Evolutionary conservation across 2,113 vertebrate genomes (phyloP), one percentile per base, ranked within the genome.

Genomic region (Microtus ochrogaster): DNA sequence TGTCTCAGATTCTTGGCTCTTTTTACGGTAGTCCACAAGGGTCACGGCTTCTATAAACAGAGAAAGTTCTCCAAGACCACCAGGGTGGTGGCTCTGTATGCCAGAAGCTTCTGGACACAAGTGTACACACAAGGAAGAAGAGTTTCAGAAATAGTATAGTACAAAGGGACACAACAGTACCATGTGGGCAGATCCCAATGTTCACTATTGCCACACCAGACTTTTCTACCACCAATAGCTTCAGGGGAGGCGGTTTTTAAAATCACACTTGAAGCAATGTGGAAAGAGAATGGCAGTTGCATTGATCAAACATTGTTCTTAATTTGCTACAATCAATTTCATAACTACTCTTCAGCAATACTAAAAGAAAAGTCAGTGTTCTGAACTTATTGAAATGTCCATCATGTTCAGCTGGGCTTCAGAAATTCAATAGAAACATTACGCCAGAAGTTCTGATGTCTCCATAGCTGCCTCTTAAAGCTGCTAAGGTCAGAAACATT

Each of bases 221-320:
- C 91, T 98, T 98, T 96, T 99, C 98, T 82, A 98, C 97, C 65
- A 98, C 97, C 96, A 98, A 81, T 22, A 98, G 99, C 97, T 98
- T 99, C 96, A 98, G 96, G 93, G 98, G 99, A 0, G 97, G 98
- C 94, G 99, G 36, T 99, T 96, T 99, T 98, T 97, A 99, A 84
- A 99, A 89, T 99, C 98, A 97, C 99, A 99, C 98, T 99, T 98
- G 68, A 97, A 92, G 97, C 84, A 94, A 95, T 84, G 87, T 30
- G 55, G n/a, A 92, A 30, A 92, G 33, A 28, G 21, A 88, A 28
- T 65, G 52, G 74, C 28, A 95, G 0, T 22, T 16, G 68, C 66
- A 21, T 74, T 90, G 89, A 68, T 52, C 33, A 49, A 30, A n/a
- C 16, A 83, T 52, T 89, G 41, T 61, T 81, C 55, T 94, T 94